Evolutionary conservation across 2,797 vertebrate genomes (phyloP), one percentile per base, ranked within the genome.

Genomic region (Buceros bicornis): DNA sequence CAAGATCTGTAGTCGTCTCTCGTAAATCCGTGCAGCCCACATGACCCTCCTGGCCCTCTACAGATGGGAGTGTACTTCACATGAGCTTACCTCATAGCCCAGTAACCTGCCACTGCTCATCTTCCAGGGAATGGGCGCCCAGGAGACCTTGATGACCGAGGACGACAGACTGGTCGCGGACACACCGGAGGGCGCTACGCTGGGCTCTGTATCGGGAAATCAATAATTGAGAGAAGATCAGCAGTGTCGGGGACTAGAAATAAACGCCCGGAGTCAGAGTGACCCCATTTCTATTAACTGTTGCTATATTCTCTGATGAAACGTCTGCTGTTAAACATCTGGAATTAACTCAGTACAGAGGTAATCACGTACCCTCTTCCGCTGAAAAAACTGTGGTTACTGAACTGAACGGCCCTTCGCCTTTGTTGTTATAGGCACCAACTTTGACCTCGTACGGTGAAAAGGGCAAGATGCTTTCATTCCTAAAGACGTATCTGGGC

Each of bases 381-480:
- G 99, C 99, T 2, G 99, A 99, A 96, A 98, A 99, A 31, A 99
- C 99, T 0, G 98, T 98, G 78, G 97, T 97, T 24, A 99, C 98
- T 0, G 99, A 97, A 95, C 99, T 99, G 96, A 99, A 99, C 0
- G 99, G 99, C n/a, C 99, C 99, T 96, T 99, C 99, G 11, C 99
- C 99, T 40, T 99, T 98, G 90, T 99, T 99, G 98, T 99, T 99
- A 93, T 98, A 99, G 4, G 99, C 99, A 3, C 99, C 99, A 43
- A 99, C 99, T 96, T 99, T 99, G 89, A 99, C 98, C 57, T 99
- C 98, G 33, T 99, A 99, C 0, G 98, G 99, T 0, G 99, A 98
- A 89, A 99, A 99, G 8, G 99, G 98, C 20, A 98, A 91, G 86
- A 99, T 98, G 96, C 99, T 99, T 97, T 99, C 99, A 12, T 99